These are phyloP conservation scores for Mustela nigripes DNA, from an alignment of 2,113 vertebrate species.

Conservation along the genomic window DNA sequence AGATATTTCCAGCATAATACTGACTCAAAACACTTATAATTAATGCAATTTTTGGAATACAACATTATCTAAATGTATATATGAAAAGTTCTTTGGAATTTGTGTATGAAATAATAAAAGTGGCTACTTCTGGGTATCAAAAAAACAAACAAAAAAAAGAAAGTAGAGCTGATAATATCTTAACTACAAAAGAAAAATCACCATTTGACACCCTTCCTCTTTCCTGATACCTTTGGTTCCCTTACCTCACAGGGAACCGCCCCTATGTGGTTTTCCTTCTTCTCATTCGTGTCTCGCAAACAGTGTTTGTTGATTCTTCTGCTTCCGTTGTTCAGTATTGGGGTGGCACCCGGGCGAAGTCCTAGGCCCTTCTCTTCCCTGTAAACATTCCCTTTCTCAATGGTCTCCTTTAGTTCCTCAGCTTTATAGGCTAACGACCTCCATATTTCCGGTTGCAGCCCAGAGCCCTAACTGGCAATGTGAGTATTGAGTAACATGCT, in stretches of 20 bases:
- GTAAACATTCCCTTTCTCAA: not conserved
- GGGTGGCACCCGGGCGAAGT: no score
- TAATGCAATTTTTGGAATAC: not conserved
- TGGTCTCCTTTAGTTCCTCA: not conserved
- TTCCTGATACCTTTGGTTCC: no score
- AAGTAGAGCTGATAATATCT: not conserved
- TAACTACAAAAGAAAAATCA: not conserved
- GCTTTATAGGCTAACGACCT: not conserved
- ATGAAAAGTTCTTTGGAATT: not conserved
- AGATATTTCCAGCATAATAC: not conserved
- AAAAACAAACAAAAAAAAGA: no score
- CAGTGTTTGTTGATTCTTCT: not conserved
- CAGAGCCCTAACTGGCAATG: not conserved
- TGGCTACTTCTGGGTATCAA: not conserved
- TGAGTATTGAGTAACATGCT: not conserved
- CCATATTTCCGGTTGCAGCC: not conserved
- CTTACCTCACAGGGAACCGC: not conserved
- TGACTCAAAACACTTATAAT: not conserved
- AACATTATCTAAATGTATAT: constrained; percentile 19
- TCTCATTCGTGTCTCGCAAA: not conserved
- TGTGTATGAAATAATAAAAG: not conserved
- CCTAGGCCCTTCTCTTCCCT: no score
- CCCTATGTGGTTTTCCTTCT: not conserved
- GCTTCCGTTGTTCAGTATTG: not conserved
- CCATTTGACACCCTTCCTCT: not conserved